phyloP scores from a whole-genome alignment of 1,140 invertebrate species.

The Drosophila sp. region DNA sequence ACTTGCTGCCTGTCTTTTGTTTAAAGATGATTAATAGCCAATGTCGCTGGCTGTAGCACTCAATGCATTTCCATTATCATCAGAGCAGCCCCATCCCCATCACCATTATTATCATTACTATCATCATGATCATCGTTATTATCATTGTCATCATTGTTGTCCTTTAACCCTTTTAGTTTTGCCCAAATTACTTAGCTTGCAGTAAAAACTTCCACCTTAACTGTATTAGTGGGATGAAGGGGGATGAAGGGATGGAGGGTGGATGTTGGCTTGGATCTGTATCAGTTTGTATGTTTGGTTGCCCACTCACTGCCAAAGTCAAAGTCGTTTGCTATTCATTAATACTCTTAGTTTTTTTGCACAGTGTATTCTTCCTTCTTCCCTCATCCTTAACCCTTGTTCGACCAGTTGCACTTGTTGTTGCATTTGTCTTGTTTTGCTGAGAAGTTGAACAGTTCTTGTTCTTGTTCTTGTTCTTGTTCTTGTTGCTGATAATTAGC shows the following conservation, averaged over 20 bases:
- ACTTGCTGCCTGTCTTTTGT: conserved; percentile 70
- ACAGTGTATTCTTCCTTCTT: neutral
- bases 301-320: conserved; percentile 53
- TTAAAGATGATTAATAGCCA: conserved; percentile 83
- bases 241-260: neutral
- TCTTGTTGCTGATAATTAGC: conserved; percentile 79
- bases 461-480: too few relatives aligned
- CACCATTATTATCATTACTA: conserved; percentile 15
- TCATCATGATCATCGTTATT: conserved; percentile 19
- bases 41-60: conserved; percentile 73
- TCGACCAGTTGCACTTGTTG: conserved; percentile 8
- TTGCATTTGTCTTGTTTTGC: conserved; percentile 58
- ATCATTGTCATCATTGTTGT: conserved; percentile 34
- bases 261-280: conserved; percentile 1
- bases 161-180: conserved; percentile 51
- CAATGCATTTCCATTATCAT: conserved; percentile 78
- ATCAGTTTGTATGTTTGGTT: conserved; percentile 18
- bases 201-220: conserved; percentile 59
- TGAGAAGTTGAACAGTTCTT: conserved; percentile 69
- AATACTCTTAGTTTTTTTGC: conserved; percentile 77
- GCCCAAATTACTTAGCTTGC: conserved; percentile 70
- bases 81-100: conserved; percentile 39
- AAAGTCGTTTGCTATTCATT: conserved; percentile 83
- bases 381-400: neutral
- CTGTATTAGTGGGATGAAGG: neutral